Percentiles rank a stretch among this genome's conserved stretches.
phyloP scores from a whole-genome alignment of 2,797 vertebrate species.

The Erpetoichthys calabaricus region DNA sequence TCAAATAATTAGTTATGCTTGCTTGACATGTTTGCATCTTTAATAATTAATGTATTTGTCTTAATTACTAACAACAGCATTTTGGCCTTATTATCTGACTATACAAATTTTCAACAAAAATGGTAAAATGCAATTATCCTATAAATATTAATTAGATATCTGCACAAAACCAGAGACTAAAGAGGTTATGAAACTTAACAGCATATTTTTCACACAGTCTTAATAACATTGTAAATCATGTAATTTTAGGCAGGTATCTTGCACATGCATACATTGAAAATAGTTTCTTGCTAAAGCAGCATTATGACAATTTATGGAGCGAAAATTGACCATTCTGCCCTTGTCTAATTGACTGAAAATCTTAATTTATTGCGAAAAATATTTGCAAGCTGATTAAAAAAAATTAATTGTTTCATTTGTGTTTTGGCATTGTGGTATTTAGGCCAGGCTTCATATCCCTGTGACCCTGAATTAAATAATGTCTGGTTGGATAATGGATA shows the following conservation, averaged over 20 bases:
- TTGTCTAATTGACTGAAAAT: too few relatives aligned
- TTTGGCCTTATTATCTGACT: constrained; percentile 77
- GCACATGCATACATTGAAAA: too few relatives aligned
- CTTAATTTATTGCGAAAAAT: too few relatives aligned
- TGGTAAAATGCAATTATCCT: constrained; percentile 79
- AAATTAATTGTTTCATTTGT: too few relatives aligned
- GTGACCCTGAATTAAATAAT: too few relatives aligned
- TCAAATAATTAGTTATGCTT: constrained; percentile 99
- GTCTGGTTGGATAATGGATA: too few relatives aligned
- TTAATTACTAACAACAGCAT: constrained; percentile 97
- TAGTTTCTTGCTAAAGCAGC: too few relatives aligned
- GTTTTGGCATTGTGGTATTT: too few relatives aligned
- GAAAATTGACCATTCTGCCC: too few relatives aligned
- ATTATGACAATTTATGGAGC: too few relatives aligned
- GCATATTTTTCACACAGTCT: constrained; percentile 27
- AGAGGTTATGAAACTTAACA: constrained; percentile 28
- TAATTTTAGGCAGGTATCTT: constrained; percentile 28
- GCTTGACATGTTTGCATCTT: constrained; percentile 99
- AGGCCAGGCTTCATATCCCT: too few relatives aligned
- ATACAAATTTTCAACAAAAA: constrained; percentile 69
- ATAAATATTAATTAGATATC: constrained; percentile 93
- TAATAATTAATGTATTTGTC: constrained; percentile 99
- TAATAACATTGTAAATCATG: constrained; percentile 31
- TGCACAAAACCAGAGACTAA: constrained; percentile 83
- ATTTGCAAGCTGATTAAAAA: too few relatives aligned